These are phyloP conservation scores for Microtus pennsylvanicus DNA, from an alignment of 2,113 vertebrate species.

Conservation along the genomic window DNA sequence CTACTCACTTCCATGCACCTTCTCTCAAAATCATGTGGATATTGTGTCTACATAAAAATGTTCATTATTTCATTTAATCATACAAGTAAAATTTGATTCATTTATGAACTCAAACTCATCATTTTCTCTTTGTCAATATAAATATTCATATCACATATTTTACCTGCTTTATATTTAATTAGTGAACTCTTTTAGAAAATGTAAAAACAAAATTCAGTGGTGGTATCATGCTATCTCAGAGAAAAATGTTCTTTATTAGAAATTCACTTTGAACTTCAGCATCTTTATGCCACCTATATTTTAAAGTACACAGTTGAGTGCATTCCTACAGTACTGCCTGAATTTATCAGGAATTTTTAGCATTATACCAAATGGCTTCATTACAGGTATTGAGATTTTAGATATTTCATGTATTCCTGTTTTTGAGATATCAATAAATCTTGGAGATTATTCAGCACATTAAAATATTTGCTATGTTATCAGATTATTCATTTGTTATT, in stretches of 20 bases:
- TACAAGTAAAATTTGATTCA: not conserved
- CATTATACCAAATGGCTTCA: not conserved
- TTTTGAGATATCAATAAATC: not conserved
- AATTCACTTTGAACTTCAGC: not conserved
- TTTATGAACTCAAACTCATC: too few species aligned
- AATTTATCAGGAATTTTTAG: not conserved
- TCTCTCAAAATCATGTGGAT: not conserved
- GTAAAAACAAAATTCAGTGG: not conserved
- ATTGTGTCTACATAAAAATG: too few species aligned
- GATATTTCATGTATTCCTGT: not conserved
- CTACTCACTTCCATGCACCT: not conserved
- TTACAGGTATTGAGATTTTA: not conserved
- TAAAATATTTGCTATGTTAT: not conserved
- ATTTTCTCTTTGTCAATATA: not conserved
- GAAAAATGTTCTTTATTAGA: not conserved
- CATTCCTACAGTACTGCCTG: not conserved
- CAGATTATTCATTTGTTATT: not conserved
- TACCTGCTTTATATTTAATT: not conserved
- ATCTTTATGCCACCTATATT: not conserved
- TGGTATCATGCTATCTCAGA: not conserved
- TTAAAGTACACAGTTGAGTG: not conserved
- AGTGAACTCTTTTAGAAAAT: too few species aligned
- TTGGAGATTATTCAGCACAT: not conserved
- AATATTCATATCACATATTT: not conserved
- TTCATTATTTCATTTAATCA: not conserved